Evolutionary conservation across 2,797 vertebrate species (phyloP).

Genomic region (Remorina albescens): DNA sequence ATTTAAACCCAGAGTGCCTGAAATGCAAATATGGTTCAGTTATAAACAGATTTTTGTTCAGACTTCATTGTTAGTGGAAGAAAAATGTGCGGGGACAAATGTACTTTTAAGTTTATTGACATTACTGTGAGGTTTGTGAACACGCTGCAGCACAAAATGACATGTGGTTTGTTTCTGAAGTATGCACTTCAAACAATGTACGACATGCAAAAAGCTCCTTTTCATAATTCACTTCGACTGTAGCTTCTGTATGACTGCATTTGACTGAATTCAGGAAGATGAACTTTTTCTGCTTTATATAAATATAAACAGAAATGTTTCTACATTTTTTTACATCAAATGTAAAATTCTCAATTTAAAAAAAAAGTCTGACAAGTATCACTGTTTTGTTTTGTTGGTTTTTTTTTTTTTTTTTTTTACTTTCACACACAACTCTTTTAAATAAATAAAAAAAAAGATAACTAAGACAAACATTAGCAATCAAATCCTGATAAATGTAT

Average conservation of each 20-base stretch:
- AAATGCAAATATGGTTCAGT: neutral
- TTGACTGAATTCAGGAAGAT: neutral
- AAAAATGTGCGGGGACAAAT: neutral
- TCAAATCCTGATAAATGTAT: neutral
- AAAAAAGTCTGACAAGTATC: constrained; percentile 6
- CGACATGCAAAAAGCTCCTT: neutral
- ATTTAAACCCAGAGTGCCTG: neutral
- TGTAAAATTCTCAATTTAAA: constrained; percentile 25
- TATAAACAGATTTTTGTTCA: neutral
- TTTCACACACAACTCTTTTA: neutral
- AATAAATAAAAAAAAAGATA: neutral
- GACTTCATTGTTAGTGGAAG: neutral
- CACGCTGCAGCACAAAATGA: neutral
- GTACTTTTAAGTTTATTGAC: neutral
- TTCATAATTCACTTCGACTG: constrained; percentile 10
- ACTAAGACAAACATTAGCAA: constrained; percentile 1
- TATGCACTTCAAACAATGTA: neutral
- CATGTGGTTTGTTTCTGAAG: constrained; percentile 8
- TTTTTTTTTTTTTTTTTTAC: too few species aligned
- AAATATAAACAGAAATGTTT: constrained; percentile 1
- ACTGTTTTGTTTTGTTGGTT: neutral
- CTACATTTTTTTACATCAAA: neutral
- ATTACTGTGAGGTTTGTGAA: neutral
- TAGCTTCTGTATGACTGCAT: neutral
- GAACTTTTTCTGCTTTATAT: neutral